Evolutionary conservation across 1,140 invertebrate genomes (phyloP), one percentile per base, ranked within the genome.

Genomic region (Sinella curviseta): DNA sequence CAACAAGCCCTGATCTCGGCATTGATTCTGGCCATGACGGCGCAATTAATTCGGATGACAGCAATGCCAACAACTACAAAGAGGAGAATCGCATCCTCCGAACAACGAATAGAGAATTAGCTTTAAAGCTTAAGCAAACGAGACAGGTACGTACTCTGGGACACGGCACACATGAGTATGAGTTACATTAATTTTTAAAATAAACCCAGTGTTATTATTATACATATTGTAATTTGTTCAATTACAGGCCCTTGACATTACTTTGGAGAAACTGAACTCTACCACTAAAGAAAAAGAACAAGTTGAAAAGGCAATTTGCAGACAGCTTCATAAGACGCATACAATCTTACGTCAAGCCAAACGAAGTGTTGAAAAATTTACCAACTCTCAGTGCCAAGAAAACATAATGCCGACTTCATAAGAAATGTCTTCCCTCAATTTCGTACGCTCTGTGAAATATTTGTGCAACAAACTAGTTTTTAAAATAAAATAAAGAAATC

Each of bases 241-340:
- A 8, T 60, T 78, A 14, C 24, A 83, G 83, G 78, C 60, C 17
- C 55, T 83, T 33, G 76, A 81, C 31, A 77, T 34, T 54, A 83
- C 83, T 1, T n/a, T 78, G 34, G 76, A 74, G 12, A 80, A 78
- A 55, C 48, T 82, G 12, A 60, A 80, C 24, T 76, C 73, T 33
- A 82, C 83, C 1, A 78, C 70, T 1, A 81, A 79, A 26, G 65
- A 81, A 26, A 82, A 82, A 33, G 79, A 83, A 39, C 70, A 83
- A 78, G 79, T 82, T 4, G 81, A 83, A 34, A 81, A 82, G 48
- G 78, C 81, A 1, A 60, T 83, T 76, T 83, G 83, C 73, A 77
- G 83, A 48, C 79, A 82, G 33, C 57, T 83, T 16, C 83, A 83
- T 28, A 78, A 78, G 76, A 82, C 83, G 12, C 83, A 83, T 67